Conservation (phyloP, 2,888 invertebrate species). For the Cephus runcator region DNA sequence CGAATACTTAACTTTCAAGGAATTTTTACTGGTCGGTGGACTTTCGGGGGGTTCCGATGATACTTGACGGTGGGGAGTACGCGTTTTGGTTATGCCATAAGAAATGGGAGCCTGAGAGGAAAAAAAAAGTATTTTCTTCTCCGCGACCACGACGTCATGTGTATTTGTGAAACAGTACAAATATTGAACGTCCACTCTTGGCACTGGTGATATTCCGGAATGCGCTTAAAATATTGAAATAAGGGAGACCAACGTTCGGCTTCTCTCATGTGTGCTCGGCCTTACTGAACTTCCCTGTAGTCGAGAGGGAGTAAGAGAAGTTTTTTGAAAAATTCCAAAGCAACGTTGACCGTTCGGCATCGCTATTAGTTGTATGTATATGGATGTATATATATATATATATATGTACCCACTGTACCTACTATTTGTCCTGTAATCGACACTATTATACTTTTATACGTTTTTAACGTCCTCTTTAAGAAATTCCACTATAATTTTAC, state of each 20-base stretch:
- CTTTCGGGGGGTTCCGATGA: background rate
- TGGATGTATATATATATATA: too few relatives aligned
- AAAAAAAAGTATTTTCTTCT: background rate
- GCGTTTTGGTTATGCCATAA: background rate
- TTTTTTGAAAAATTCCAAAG: background rate
- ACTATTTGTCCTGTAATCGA: background rate
- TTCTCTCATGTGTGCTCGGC: background rate
- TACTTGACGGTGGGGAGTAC: background rate
- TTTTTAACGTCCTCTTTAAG: background rate
- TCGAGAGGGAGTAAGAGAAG: background rate
- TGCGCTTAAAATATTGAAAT: conserved; percentile 54
- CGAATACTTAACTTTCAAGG: background rate
- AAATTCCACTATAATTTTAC: background rate
- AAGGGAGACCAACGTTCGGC: conserved; percentile 35
- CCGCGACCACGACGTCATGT: background rate
- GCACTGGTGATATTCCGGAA: conserved; percentile 46
- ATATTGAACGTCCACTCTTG: conserved; percentile 53
- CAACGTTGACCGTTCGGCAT: background rate
- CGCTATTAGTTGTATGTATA: background rate
- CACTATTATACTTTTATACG: background rate
- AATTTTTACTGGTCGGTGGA: background rate
- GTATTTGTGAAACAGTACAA: conserved; percentile 33
- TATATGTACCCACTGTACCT: too few relatives aligned
- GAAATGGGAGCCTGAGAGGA: background rate
- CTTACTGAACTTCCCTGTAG: background rate